Evolutionary conservation across 1,140 invertebrate species (phyloP).

Genomic region (Oryctes rhinoceros): DNA sequence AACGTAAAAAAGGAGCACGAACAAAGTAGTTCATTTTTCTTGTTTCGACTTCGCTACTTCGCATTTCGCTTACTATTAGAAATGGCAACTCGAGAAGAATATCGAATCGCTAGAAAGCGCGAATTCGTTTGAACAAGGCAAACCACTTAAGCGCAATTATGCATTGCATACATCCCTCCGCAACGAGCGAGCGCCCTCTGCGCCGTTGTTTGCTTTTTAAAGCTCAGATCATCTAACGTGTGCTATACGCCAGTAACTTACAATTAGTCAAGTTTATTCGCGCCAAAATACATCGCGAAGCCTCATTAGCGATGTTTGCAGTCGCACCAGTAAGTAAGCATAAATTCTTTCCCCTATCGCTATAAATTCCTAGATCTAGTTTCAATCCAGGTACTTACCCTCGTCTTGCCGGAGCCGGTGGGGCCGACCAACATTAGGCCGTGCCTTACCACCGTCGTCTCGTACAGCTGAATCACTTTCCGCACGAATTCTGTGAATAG

Average conservation of each 20-base stretch:
- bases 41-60: no score
- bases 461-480: slow-evolving; percentile 82
- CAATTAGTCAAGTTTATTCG: background rate
- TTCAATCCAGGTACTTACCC: slow-evolving; percentile 62
- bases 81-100: no score
- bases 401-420: slow-evolving; percentile 78
- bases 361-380: background rate
- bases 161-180: no score
- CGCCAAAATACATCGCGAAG: background rate
- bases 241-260: slow-evolving; percentile 13
- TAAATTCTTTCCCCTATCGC: background rate
- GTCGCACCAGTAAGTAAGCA: background rate
- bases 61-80: no score
- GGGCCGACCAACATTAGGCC: slow-evolving; percentile 86
- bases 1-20: no score
- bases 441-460: slow-evolving; percentile 83
- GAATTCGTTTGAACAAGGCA: no score
- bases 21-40: no score
- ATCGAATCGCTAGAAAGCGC: no score
- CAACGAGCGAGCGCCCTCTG: background rate
- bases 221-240: background rate
- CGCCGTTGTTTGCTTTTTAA: slow-evolving; percentile 4
- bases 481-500: slow-evolving; percentile 71
- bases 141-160: no score
- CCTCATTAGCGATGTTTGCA: background rate